A percentile compares a stretch with the other conserved stretches of the same genome.
These are phyloP conservation scores for Ambastaia sidthimunki DNA, from an alignment of 2,797 vertebrate species.

Conservation along the genomic window DNA sequence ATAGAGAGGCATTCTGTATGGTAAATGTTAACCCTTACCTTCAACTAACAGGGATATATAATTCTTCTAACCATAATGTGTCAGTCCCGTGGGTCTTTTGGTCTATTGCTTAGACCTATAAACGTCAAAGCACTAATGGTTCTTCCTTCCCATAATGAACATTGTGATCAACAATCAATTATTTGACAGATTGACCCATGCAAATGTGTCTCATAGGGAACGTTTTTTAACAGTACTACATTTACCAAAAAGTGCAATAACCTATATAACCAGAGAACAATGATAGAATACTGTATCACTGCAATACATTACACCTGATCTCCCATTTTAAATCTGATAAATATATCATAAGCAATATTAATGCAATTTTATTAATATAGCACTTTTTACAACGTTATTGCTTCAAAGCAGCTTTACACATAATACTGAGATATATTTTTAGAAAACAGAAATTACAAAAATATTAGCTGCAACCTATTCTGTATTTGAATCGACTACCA, in stretches of 20 bases:
- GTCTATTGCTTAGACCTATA: not conserved
- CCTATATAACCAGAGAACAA: not conserved
- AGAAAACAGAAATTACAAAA: not conserved
- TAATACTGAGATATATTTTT: not conserved
- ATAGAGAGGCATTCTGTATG: not conserved
- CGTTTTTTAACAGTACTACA: not conserved
- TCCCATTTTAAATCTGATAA: not conserved
- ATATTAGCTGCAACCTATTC: not conserved
- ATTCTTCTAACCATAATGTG: not conserved
- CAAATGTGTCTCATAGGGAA: not conserved
- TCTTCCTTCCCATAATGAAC: not conserved
- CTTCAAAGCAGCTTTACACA: too few relatives aligned
- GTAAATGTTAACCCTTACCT: not conserved
- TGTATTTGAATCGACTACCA: not conserved
- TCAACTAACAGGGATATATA: not conserved
- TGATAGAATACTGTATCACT: not conserved
- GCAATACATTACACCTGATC: not conserved
- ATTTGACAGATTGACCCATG: not conserved
- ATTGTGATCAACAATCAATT: conserved; percentile 38
- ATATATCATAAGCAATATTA: too few relatives aligned
- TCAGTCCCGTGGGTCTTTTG: not conserved
- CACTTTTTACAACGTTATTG: too few relatives aligned
- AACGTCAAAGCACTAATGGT: not conserved
- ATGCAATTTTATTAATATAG: too few relatives aligned
- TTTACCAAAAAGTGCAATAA: not conserved